Evolutionary conservation across 2,113 vertebrate species (phyloP).

Genomic region (Archocentrus centrarchus): DNA sequence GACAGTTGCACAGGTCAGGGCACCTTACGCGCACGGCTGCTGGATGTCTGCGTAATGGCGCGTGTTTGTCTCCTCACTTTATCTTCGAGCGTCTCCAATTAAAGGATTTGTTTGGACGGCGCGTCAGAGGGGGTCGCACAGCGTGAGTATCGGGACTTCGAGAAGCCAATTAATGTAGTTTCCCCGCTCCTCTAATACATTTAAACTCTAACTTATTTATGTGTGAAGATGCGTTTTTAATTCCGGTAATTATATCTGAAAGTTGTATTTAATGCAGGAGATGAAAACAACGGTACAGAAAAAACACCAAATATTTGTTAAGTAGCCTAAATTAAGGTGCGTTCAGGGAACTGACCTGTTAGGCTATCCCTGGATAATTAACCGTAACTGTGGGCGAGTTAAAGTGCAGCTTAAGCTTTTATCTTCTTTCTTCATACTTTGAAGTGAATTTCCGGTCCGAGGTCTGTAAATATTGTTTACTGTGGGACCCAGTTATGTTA

Average conservation of each 20-base stretch:
- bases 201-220: neutral
- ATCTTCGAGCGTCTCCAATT: slow-evolving; percentile 4
- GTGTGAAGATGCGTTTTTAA: neutral
- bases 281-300: no score
- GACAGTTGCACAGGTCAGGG: neutral
- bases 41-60: neutral
- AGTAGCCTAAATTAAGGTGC: neutral
- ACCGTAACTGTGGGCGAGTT: neutral
- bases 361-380: neutral
- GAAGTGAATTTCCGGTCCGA: neutral
- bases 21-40: neutral
- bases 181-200: neutral
- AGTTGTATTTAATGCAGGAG: neutral
- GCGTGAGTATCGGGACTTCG: slow-evolving; percentile 39
- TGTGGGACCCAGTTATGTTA: fast-evolving
- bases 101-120: slow-evolving; percentile 20
- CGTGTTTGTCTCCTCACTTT: neutral
- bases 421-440: neutral
- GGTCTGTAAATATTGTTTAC: no score
- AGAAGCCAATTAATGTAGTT: neutral
- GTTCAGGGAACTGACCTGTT: no score
- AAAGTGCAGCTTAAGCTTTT: neutral
- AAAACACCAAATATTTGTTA: neutral
- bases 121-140: neutral
- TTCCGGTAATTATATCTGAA: neutral